A percentile compares a stretch with the other conserved stretches of the same genome.
Conservation (phyloP, 2,888 invertebrate genomes). For the Limnephilus auricula region DNA sequence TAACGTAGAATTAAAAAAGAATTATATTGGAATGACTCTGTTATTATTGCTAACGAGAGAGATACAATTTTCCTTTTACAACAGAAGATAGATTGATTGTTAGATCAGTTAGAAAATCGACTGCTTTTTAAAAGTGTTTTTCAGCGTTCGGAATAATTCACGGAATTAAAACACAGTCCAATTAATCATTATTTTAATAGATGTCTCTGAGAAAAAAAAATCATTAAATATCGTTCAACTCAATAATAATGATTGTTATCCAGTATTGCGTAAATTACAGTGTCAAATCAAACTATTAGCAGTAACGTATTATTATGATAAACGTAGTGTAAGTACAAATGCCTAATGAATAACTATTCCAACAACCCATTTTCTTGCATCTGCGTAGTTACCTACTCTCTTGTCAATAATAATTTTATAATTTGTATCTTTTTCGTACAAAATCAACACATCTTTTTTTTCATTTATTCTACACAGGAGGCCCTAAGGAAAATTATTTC, state of each 20-base stretch:
- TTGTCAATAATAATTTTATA: too few species aligned
- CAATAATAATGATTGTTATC: neutral
- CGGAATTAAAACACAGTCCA: neutral
- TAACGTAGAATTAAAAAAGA: neutral
- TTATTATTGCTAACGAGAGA: neutral
- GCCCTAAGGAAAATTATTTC: too few species aligned
- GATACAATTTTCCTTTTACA: neutral
- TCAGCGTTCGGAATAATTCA: neutral
- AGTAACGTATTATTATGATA: too few species aligned
- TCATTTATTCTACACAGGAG: too few species aligned
- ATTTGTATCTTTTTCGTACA: too few species aligned
- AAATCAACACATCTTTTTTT: too few species aligned
- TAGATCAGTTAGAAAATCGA: neutral
- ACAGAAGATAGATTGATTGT: neutral
- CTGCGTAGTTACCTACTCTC: too few species aligned
- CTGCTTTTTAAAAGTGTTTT: neutral
- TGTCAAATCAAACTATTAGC: neutral
- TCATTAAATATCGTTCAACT: neutral
- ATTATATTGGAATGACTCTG: neutral
- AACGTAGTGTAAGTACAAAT: too few species aligned
- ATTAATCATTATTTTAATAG: neutral
- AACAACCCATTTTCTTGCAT: too few species aligned
- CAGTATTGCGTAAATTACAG: neutral
- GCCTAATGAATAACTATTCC: too few species aligned
- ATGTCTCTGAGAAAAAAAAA: neutral